These are phyloP conservation scores for Heliothis peltigera DNA, from an alignment of 2,888 invertebrate species.

Conservation along the genomic window DNA sequence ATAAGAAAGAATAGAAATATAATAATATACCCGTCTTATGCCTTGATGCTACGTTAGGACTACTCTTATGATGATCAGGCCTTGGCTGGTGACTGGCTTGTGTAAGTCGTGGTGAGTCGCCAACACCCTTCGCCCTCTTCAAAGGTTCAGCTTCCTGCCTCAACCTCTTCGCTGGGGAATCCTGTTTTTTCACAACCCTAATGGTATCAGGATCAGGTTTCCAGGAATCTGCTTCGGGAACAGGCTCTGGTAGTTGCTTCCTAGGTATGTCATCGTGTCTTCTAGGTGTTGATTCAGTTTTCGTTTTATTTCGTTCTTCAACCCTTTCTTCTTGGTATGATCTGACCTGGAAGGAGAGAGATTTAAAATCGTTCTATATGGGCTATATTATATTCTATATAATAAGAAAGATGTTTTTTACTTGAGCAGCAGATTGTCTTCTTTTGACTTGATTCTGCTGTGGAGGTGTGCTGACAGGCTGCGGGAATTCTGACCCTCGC, in stretches of 20 bases:
- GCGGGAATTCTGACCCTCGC: constrained; percentile 86
- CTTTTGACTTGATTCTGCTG: constrained; percentile 79
- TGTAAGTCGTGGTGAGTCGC: constrained; percentile 82
- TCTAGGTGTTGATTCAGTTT: constrained; percentile 68
- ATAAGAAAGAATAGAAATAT: not conserved
- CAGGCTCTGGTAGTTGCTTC: constrained; percentile 68
- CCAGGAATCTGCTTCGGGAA: constrained; percentile 71
- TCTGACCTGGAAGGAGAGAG: constrained; percentile 71
- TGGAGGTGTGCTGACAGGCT: constrained; percentile 85
- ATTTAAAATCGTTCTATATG: not conserved
- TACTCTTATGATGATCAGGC: constrained; percentile 91
- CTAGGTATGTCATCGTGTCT: constrained; percentile 76
- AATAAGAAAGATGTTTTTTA: constrained; percentile 53
- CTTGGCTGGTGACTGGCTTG: constrained; percentile 77
- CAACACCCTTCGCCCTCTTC: constrained; percentile 82
- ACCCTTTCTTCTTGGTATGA: constrained; percentile 79
- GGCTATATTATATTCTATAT: too few species aligned
- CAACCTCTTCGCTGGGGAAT: constrained; percentile 85
- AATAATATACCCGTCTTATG: constrained; percentile 78
- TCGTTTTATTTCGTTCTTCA: constrained; percentile 62
- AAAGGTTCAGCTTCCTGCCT: constrained; percentile 85
- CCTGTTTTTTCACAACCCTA: constrained; percentile 79
- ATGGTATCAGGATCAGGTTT: constrained; percentile 86
- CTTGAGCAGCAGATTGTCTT: constrained; percentile 84
- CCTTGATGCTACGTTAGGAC: constrained; percentile 90